phyloP scores from a whole-genome alignment of 1,140 invertebrate genomes.

The Paralvinella palmiformis region DNA sequence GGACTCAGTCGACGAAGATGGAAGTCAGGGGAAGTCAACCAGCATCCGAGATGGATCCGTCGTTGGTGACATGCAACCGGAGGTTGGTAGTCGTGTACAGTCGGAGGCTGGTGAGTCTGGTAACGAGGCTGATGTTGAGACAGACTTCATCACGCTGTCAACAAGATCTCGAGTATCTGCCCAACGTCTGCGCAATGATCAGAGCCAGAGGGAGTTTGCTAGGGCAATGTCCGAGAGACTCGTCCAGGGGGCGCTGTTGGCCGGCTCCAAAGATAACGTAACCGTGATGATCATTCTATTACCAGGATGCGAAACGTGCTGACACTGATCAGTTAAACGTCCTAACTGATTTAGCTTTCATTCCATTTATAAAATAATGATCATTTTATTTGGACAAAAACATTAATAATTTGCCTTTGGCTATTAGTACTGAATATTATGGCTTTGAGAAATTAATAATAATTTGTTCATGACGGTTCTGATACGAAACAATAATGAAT shows the following conservation, averaged over 20 bases:
- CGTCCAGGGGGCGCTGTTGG: constrained; percentile 43
- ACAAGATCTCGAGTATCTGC: not conserved
- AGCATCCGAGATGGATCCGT: not conserved
- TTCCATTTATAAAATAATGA: too few relatives aligned
- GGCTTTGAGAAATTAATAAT: too few relatives aligned
- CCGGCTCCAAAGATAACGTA: constrained; percentile 42
- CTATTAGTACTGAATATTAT: too few relatives aligned
- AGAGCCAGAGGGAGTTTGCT: constrained; percentile 32
- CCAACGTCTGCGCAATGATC: constrained; percentile 16
- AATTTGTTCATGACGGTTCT: too few relatives aligned
- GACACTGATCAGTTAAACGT: too few relatives aligned
- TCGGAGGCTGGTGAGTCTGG: not conserved
- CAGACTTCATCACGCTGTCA: not conserved
- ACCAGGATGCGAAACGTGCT: constrained; percentile 38
- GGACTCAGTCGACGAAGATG: not conserved
- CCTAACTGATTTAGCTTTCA: too few relatives aligned
- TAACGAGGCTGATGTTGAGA: constrained; percentile 1
- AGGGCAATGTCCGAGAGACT: constrained; percentile 39
- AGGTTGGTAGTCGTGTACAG: not conserved
- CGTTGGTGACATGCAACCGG: not conserved
- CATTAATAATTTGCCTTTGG: too few relatives aligned
- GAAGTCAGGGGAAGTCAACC: not conserved
- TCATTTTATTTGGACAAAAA: too few relatives aligned
- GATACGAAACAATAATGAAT: too few relatives aligned
- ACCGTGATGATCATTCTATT: constrained; percentile 39